These are phyloP conservation scores for Ligdia adustata DNA, from an alignment of 2,888 invertebrate genomes.

Conservation along the genomic window DNA sequence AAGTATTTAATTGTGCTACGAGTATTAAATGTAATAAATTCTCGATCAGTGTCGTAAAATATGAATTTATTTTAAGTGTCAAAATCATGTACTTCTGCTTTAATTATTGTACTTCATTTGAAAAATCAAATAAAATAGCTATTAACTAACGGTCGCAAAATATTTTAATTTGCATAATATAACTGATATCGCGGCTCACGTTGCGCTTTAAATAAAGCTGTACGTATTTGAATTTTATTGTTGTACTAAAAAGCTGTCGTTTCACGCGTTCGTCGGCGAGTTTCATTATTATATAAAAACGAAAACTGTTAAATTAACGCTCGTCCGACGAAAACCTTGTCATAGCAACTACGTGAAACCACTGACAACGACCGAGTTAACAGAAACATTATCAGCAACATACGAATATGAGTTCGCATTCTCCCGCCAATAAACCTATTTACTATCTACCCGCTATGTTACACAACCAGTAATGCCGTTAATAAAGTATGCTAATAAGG, in stretches of 20 bases:
- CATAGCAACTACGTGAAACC: conserved; percentile 51
- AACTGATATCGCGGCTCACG: conserved; percentile 21
- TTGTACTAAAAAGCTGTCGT: conserved; percentile 32
- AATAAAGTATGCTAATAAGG: conserved; percentile 67
- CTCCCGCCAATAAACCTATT: conserved; percentile 59
- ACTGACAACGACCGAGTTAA: conserved; percentile 56
- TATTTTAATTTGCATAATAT: conserved; percentile 23
- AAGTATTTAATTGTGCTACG: too few species aligned
- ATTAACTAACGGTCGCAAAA: conserved; percentile 9
- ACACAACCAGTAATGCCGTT: conserved; percentile 56
- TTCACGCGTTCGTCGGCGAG: conserved; percentile 32
- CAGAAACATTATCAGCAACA: conserved; percentile 58
- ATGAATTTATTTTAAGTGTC: neutral
- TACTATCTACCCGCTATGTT: conserved; percentile 53
- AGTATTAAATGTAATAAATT: too few species aligned
- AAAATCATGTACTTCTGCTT: conserved; percentile 2
- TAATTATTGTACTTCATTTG: conserved; percentile 8
- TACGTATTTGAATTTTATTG: conserved; percentile 32
- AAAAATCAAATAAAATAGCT: conserved; percentile 7
- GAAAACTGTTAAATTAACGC: conserved; percentile 52
- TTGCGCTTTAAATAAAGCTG: conserved; percentile 28
- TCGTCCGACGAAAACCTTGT: conserved; percentile 34
- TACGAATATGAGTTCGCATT: conserved; percentile 49
- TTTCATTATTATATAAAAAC: conserved; percentile 46
- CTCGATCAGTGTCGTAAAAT: too few species aligned